Conservation (phyloP, 2,113 vertebrate species). For the Danio rerio region GRCz12tu NC_133189.1:55749001-55749500, state of each 20-base stretch:
- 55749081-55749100: no score
- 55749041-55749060: no score
- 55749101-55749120: background rate
- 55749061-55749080: no score
- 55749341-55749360: constrained; percentile 57
- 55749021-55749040: no score
- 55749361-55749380: constrained; percentile 60
- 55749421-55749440: constrained; percentile 74
- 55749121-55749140: background rate
- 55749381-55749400: constrained; percentile 63
- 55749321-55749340: constrained; percentile 62
- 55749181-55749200: background rate
- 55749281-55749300: background rate
- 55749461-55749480: constrained; percentile 70
- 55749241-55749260: background rate
- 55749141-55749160: background rate
- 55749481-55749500: constrained; percentile 69
- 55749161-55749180: background rate
- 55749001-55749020: no score
- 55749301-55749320: constrained; percentile 34
- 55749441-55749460: constrained; percentile 76
- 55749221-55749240: background rate
- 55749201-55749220: background rate
- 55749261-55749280: background rate
- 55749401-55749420: constrained; percentile 65